These are phyloP conservation scores for Thamnophis sirtalis DNA, from an alignment of 2,113 vertebrate species.

Conservation along the genomic window DNA sequence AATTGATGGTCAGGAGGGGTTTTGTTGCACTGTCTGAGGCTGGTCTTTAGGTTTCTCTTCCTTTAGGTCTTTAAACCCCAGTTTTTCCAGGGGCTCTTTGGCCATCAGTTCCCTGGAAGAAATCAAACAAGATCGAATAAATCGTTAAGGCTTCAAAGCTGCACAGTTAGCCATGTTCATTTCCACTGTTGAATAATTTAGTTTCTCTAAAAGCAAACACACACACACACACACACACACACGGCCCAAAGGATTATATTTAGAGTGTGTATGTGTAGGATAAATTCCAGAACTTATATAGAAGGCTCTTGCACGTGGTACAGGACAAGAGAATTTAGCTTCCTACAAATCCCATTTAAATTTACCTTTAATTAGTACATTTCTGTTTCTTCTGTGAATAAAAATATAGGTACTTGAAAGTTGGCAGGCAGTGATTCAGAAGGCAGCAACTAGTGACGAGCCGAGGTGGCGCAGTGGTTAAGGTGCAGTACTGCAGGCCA, in stretches of 20 bases:
- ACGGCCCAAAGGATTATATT: background rate
- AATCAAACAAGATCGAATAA: background rate
- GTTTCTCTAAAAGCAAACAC: background rate
- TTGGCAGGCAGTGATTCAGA: background rate
- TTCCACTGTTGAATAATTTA: background rate
- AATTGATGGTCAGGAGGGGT: background rate
- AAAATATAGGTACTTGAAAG: background rate
- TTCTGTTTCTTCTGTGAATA: background rate
- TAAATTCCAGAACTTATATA: background rate
- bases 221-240: background rate
- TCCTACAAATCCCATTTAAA: background rate
- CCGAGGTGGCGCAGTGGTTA: too few relatives aligned
- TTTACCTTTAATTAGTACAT: background rate
- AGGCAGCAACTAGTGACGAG: background rate
- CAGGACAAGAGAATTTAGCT: background rate
- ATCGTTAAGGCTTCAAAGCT: background rate
- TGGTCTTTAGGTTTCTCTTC: conserved; percentile 61
- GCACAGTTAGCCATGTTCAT: background rate
- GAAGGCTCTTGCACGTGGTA: background rate
- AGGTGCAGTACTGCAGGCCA: too few relatives aligned
- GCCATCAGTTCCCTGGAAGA: conserved; percentile 86
- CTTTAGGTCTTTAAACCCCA: conserved; percentile 85
- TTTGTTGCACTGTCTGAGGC: conserved; percentile 50
- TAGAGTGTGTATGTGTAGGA: background rate
- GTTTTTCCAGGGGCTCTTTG: conserved; percentile 84